A percentile compares a stretch with the other conserved stretches of the same genome.
These are phyloP conservation scores for Gymnobelideus leadbeateri DNA, from an alignment of 2,113 vertebrate species.

Conservation along the genomic window DNA sequence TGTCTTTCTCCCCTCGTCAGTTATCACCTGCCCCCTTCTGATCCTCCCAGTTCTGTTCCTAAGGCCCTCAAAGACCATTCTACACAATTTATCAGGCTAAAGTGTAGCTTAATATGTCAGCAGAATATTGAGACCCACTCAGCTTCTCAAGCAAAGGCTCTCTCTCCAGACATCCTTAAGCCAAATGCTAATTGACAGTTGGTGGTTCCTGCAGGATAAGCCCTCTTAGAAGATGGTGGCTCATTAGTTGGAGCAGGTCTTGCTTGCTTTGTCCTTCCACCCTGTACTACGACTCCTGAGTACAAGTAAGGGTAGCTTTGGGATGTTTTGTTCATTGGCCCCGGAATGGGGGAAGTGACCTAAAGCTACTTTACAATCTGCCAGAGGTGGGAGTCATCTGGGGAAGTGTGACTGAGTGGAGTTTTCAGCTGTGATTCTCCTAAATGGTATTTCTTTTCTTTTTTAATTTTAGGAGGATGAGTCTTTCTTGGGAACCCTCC, in stretches of 20 bases:
- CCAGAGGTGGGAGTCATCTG: neutral
- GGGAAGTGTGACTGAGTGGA: conserved; percentile 34
- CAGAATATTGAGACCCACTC: neutral
- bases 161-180: neutral
- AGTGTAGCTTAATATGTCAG: neutral
- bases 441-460: conserved; percentile 48
- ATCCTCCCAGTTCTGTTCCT: neutral
- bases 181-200: neutral
- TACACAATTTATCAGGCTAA: neutral
- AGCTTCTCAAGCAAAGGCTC: neutral
- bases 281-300: neutral
- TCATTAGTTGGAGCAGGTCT: neutral
- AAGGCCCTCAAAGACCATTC: neutral
- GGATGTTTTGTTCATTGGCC: neutral
- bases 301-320: neutral
- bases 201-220: neutral
- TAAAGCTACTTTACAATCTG: neutral
- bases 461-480: conserved; percentile 83
- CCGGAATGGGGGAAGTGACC: neutral
- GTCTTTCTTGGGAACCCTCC: conserved; percentile 89
- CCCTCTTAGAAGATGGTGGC: neutral
- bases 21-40: neutral
- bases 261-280: neutral
- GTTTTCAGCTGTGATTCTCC: conserved; percentile 32
- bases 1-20: too few species aligned